phyloP scores from a whole-genome alignment of 2,113 vertebrate genomes.

The Leiothrix lutea region DNA sequence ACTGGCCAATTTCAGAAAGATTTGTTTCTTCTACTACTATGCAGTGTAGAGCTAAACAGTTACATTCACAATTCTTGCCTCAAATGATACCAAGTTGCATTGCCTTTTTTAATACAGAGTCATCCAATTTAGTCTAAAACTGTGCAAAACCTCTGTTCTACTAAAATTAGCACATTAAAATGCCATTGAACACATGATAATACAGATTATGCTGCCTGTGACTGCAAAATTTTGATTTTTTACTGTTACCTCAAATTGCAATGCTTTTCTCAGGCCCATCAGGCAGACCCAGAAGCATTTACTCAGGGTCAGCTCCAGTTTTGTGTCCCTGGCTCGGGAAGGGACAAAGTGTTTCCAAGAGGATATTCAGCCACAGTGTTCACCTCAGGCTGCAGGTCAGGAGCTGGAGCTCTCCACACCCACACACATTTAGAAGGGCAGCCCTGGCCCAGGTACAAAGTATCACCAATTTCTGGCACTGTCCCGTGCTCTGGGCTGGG shows the following conservation, averaged over 20 bases:
- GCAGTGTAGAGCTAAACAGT: background rate
- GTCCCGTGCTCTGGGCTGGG: background rate
- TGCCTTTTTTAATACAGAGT: background rate
- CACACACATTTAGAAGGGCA: fast-evolving
- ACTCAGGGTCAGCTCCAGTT: background rate
- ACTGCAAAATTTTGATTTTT: background rate
- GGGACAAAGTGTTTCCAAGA: background rate
- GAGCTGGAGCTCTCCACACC: background rate
- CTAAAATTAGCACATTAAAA: background rate
- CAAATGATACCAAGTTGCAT: background rate
- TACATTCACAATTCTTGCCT: background rate
- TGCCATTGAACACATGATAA: background rate
- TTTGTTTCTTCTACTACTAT: background rate
- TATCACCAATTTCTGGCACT: background rate
- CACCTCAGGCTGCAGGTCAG: background rate
- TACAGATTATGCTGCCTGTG: background rate
- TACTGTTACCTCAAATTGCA: background rate
- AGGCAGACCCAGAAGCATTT: background rate
- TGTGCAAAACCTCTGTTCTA: background rate
- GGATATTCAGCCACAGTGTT: fast-evolving
- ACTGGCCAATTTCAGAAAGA: background rate
- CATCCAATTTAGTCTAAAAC: background rate
- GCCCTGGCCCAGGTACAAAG: background rate
- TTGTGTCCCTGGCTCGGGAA: background rate
- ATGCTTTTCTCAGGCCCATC: background rate